These are phyloP conservation scores for Andrena minutula DNA, from an alignment of 2,888 invertebrate species.

Conservation along the genomic window DNA sequence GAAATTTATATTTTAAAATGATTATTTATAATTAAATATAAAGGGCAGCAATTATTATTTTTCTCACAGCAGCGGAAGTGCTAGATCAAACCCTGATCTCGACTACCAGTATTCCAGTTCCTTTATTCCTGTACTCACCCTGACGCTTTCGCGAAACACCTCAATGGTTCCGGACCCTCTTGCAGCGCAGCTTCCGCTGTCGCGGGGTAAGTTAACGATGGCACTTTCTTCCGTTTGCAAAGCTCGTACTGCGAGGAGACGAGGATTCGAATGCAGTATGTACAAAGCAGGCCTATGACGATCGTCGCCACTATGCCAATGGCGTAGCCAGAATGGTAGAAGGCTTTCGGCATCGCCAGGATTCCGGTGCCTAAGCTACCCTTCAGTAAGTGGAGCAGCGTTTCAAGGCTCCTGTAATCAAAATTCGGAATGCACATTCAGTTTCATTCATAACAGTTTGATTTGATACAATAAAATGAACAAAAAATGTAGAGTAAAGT, in stretches of 20 bases:
- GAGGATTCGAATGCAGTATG: conserved; percentile 97
- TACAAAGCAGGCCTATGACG: conserved; percentile 94
- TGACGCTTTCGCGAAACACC: conserved; percentile 70
- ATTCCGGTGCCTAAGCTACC: conserved; percentile 97
- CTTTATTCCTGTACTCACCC: conserved; percentile 49
- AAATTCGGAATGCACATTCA: no score
- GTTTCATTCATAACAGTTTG: no score
- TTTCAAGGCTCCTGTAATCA: conserved; percentile 90
- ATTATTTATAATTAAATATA: no score
- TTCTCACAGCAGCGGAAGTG: neutral
- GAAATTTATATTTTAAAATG: no score
- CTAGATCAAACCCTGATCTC: neutral
- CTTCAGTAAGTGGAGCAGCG: conserved; percentile 94
- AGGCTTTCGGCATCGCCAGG: conserved; percentile 95
- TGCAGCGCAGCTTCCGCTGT: conserved; percentile 92
- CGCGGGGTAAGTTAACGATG: conserved; percentile 92
- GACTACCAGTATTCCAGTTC: neutral
- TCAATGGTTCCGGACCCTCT: conserved; percentile 91
- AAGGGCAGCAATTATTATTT: no score
- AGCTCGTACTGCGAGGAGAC: conserved; percentile 89
- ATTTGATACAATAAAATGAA: neutral
- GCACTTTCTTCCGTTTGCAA: conserved; percentile 85
- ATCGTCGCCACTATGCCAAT: conserved; percentile 93
- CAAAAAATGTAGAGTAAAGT: no score
- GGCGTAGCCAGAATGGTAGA: conserved; percentile 92